A percentile compares a stretch with the other conserved stretches of the same genome.
Conservation (phyloP, 2,113 vertebrate genomes). For the Cyanocitta stelleri region DNA sequence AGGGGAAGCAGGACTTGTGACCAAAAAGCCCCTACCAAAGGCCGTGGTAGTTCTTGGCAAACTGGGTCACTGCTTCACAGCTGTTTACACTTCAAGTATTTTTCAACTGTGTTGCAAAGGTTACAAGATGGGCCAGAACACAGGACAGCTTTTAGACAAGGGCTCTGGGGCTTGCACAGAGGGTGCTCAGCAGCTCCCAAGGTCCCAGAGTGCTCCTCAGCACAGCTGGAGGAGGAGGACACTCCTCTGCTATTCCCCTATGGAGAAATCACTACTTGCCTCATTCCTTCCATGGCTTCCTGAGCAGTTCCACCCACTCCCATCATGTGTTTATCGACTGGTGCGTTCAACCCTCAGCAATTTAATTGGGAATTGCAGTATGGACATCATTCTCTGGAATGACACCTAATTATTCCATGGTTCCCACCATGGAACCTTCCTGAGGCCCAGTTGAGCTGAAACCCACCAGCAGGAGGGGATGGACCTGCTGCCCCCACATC, state of each 20-base stretch:
- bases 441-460: rapidly evolving
- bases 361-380: background rate
- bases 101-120: background rate
- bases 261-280: background rate
- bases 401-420: background rate
- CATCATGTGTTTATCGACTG: background rate
- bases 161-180: background rate
- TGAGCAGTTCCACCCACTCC: conserved; percentile 10
- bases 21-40: background rate
- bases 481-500: background rate
- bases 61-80: background rate
- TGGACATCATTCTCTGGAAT: background rate
- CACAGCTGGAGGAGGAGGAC: background rate
- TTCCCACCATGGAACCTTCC: background rate
- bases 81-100: background rate
- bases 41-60: background rate
- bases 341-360: background rate
- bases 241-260: background rate
- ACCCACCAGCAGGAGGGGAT: background rate
- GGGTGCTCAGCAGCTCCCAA: background rate
- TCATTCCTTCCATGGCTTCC: background rate
- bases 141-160: background rate
- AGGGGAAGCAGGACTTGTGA: background rate
- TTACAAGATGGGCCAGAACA: background rate
- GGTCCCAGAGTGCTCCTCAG: background rate